phyloP scores from a whole-genome alignment of 2,113 vertebrate genomes.

The Scomber scombrus region DNA sequence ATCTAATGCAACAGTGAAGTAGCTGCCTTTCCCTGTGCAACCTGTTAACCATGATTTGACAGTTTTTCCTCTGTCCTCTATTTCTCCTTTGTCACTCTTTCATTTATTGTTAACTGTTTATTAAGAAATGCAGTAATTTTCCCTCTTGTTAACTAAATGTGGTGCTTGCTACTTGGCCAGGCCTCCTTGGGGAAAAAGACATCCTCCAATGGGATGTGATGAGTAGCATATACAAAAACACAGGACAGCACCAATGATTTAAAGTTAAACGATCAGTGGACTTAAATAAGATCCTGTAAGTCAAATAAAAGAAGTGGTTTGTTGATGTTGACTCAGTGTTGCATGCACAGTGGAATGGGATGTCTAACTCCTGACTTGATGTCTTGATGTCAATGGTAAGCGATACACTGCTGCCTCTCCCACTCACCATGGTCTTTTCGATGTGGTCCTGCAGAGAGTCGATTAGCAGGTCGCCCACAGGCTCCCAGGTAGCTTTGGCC shows the following conservation, averaged over 20 bases:
- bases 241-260: not conserved
- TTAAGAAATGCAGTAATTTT: constrained; percentile 20
- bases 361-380: not conserved
- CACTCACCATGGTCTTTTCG: constrained; percentile 91
- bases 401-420: not conserved
- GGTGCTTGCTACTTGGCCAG: not conserved
- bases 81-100: constrained; percentile 7
- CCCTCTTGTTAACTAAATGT: constrained; percentile 28
- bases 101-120: constrained; percentile 26
- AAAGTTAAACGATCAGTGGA: not conserved
- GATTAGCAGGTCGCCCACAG: constrained; percentile 93
- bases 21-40: constrained; percentile 4
- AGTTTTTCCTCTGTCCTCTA: constrained; percentile 24
- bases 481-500: constrained; percentile 89
- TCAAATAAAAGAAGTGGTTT: not conserved
- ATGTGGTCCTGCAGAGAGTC: constrained; percentile 96
- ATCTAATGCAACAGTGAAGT: constrained; percentile 18
- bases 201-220: constrained; percentile 12
- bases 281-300: not conserved
- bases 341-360: not conserved
- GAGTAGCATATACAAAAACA: constrained; percentile 36
- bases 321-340: not conserved
- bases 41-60: constrained; percentile 4
- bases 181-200: constrained; percentile 20
- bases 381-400: not conserved